Evolutionary conservation across 2,888 invertebrate genomes (phyloP).

Genomic region (Dastarcus helophoroides): DNA sequence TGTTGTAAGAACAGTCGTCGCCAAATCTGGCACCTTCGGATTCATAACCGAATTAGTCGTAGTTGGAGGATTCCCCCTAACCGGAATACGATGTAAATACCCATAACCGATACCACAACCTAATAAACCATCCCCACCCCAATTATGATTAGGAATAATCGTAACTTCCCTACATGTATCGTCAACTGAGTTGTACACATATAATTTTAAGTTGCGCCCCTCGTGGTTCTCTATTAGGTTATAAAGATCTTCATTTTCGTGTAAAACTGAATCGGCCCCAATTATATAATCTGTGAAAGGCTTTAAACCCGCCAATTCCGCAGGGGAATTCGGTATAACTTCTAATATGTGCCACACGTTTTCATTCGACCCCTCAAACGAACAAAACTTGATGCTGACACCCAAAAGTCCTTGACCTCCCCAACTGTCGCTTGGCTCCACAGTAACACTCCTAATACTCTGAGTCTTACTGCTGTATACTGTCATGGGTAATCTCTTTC

Average conservation of each 20-base stretch:
- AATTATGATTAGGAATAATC: constrained; percentile 85
- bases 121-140: constrained; percentile 96
- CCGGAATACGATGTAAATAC: constrained; percentile 94
- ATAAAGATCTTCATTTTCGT: constrained; percentile 96
- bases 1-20: constrained; percentile 6
- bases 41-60: constrained; percentile 6
- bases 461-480: constrained; percentile 99
- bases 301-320: constrained; percentile 81
- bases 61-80: constrained; percentile 43
- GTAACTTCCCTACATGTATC: constrained; percentile 91
- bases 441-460: constrained; percentile 73
- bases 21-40: constrained; percentile 1
- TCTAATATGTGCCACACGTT: constrained; percentile 99
- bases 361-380: constrained; percentile 98
- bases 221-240: constrained; percentile 95
- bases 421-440: constrained; percentile 87
- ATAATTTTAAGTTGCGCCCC: constrained; percentile 84
- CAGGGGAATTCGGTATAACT: constrained; percentile 94
- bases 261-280: constrained; percentile 92
- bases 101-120: constrained; percentile 99
- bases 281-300: constrained; percentile 95
- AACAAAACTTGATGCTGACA: constrained; percentile 96
- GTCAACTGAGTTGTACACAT: constrained; percentile 91
- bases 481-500: constrained; percentile 79
- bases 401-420: constrained; percentile 96